Conservation (phyloP, 2,888 invertebrate species). For the Myathropa florea region DNA sequence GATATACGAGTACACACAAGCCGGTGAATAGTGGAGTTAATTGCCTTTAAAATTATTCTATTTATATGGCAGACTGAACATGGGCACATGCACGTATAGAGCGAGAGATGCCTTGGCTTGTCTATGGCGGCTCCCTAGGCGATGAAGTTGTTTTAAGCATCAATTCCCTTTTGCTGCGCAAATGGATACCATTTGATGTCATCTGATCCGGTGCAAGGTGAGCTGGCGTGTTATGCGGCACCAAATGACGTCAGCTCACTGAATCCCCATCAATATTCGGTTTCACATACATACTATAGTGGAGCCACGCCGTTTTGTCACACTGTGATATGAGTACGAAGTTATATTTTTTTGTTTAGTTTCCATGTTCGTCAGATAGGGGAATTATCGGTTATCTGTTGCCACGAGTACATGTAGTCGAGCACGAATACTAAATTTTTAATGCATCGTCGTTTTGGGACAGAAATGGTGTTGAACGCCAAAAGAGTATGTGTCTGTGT, state of each 20-base stretch:
- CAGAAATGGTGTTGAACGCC: background rate
- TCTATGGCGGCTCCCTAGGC: background rate
- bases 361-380: background rate
- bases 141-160: constrained; percentile 25
- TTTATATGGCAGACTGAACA: constrained; percentile 62
- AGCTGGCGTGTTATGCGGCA: background rate
- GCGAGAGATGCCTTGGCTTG: background rate
- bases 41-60: constrained; percentile 68
- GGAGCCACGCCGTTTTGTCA: background rate
- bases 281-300: background rate
- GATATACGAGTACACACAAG: constrained; percentile 19
- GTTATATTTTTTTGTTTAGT: background rate
- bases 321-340: background rate
- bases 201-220: constrained; percentile 54
- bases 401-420: background rate
- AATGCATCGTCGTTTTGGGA: constrained; percentile 6
- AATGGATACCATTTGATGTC: constrained; percentile 30
- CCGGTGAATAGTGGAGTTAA: constrained; percentile 67
- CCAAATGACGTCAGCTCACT: constrained; percentile 53
- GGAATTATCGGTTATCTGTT: background rate
- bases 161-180: constrained; percentile 37
- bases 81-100: background rate
- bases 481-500: background rate
- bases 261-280: background rate
- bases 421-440: constrained; percentile 12